Conservation (phyloP, 2,888 invertebrate genomes). For the Leptinotarsa rubiginosa region DNA sequence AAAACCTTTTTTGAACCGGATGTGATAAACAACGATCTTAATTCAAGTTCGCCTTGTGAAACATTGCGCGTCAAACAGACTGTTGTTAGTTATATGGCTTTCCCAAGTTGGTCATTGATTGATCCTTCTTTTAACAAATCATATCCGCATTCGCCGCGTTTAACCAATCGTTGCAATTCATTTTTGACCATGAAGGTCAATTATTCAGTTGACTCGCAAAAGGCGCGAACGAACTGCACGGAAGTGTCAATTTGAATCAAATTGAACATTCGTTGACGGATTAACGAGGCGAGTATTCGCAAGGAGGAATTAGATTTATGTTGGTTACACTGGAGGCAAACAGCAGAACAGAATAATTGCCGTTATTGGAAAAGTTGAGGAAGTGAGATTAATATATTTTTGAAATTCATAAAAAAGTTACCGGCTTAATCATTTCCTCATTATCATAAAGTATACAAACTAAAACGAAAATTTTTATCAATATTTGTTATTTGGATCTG, state of each 20-base stretch:
- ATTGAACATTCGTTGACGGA: slow-evolving; percentile 10
- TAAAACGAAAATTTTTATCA: too few species aligned
- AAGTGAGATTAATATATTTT: neutral
- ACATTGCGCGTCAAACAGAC: neutral
- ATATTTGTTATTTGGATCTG: too few species aligned
- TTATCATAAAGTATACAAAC: too few species aligned
- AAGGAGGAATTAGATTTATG: neutral
- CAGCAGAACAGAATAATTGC: neutral
- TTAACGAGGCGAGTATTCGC: neutral
- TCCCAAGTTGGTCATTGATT: slow-evolving; percentile 9
- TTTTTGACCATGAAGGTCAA: slow-evolving; percentile 21
- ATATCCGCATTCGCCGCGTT: slow-evolving; percentile 9
- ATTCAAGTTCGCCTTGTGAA: neutral
- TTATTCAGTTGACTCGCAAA: slow-evolving; percentile 7
- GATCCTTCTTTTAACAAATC: slow-evolving; percentile 17
- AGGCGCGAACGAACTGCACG: slow-evolving; percentile 12
- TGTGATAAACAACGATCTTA: neutral
- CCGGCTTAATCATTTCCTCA: too few species aligned
- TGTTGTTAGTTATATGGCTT: neutral
- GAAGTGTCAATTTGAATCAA: slow-evolving; percentile 13
- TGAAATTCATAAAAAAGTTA: neutral
- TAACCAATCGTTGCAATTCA: slow-evolving; percentile 8
- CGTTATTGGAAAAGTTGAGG: neutral
- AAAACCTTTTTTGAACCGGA: too few species aligned
- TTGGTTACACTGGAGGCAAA: neutral